Evolutionary conservation across 2,888 invertebrate species (phyloP), one percentile per base, ranked within the genome.

Genomic region (Drosophila sordidula): DNA sequence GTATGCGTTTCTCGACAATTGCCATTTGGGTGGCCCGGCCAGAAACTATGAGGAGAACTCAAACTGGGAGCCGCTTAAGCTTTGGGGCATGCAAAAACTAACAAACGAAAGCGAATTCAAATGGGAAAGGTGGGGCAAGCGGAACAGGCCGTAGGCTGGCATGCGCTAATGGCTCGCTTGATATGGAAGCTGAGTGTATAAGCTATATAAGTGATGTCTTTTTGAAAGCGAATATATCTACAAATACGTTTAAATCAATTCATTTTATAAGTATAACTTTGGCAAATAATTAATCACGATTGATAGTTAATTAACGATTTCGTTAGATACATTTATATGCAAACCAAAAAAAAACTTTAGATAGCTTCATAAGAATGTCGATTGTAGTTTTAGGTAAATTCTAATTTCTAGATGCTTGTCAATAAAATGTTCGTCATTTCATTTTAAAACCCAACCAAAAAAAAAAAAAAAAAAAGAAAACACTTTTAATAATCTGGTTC

Each of bases 1-100:
- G 82, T 83, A 88, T 83, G 82, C 82, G 72, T 58, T 78, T 70
- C 82, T 85, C 85, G 76, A 71, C 59, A 29, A 26, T 38, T 36
- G 50, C 78, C 59, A 67, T 70, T 81, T 82, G 81, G 81, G 82
- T 85, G 81, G 87, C 45, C 80, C 45, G 16, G 9, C 18, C 26
- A 26, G 14, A 4, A 14, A 8, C 36, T 12, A 29, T 12, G 26
- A 44, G 18, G 26, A 44, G 44, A 34, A 34, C 25, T 62, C 62
- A 49, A 49, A 63, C 62, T n/a, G 64, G 51, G 50, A 51, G 39
- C 29, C 36, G 70, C 64, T 52, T 42, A 64, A 57, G 61, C 57
- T 58, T 46, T 51, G 66, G 58, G 46, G 67, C 63, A 68, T 58
- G 63, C 62, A 45, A 62, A 62, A 69, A 67, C 84, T 64, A 83